Percentiles rank a stretch among this genome's conserved stretches.
Conservation (phyloP, 2,888 invertebrate species). For the Cryptocephalus primarius region DNA sequence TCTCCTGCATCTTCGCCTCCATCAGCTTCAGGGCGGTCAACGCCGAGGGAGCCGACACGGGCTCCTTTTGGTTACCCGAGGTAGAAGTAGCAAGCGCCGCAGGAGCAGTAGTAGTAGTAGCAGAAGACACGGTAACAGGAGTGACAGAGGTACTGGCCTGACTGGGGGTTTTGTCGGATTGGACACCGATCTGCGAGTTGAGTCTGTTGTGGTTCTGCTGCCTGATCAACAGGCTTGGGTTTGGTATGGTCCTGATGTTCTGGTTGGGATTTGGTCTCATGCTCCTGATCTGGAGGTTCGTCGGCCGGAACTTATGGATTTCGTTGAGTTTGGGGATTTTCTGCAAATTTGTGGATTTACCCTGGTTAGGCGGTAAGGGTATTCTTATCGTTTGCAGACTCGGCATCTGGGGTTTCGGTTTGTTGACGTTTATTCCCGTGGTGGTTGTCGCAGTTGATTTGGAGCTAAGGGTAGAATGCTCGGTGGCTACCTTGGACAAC, state of each 20-base stretch:
- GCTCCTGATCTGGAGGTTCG: conserved; percentile 25
- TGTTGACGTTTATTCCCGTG: conserved; percentile 7
- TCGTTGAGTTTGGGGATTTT: conserved; percentile 39
- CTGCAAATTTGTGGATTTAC: conserved; percentile 23
- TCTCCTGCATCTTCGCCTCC: conserved; percentile 17
- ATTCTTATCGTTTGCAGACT: conserved; percentile 29
- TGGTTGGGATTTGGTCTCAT: conserved; percentile 42
- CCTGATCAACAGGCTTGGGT: conserved; percentile 48
- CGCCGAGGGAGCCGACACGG: not conserved
- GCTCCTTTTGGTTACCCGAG: conserved; percentile 2
- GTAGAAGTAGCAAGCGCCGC: conserved; percentile 1
- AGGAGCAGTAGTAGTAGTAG: conserved; percentile 1
- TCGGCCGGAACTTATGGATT: conserved; percentile 32
- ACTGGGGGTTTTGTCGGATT: no score
- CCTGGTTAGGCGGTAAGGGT: conserved; percentile 15
- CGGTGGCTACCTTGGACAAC: conserved; percentile 37
- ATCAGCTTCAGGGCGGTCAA: conserved; percentile 2
- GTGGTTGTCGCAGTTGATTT: conserved; percentile 7
- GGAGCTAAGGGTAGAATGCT: conserved; percentile 26
- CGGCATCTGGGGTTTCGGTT: conserved; percentile 28
- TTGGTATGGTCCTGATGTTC: conserved; percentile 51
- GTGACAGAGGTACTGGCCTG: not conserved
- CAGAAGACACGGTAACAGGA: conserved; percentile 3
- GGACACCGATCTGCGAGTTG: conserved; percentile 16
- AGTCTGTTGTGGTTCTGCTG: conserved; percentile 40